Evolutionary conservation across 2,797 vertebrate genomes (phyloP), one percentile per base, ranked within the genome.

Genomic region (Petrocephalus schoutedeni): DNA sequence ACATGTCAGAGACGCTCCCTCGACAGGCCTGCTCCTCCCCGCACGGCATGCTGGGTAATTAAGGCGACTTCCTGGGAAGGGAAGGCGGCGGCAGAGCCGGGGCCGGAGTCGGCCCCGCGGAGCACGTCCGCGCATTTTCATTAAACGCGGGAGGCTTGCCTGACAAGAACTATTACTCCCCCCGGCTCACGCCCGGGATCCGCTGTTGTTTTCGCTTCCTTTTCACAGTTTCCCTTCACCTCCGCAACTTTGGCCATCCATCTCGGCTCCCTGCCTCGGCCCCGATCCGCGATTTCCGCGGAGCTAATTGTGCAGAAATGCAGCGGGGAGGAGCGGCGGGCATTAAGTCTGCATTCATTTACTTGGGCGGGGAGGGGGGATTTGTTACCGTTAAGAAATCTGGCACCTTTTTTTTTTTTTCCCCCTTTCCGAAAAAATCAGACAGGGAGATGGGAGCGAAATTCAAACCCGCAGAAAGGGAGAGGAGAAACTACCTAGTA

Each of bases 291-390:
- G 90, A 90, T 91, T 92, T 93, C 91, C 90, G 89, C 90, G 91
- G 90, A 92, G 92, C 92, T 94, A 94, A 94, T 93, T 93, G 92
- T 93, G 92, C 92, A 94, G 91, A 92, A 92, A 92, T 90, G 57
- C 89, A 89, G 93, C 90, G 89, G 92, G 93, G 90, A 88, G 89
- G 90, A 90, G 89, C 87, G 36, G 61, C 85, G 23, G 23, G 59
- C 87, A 89, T 89, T 89, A 90, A 84, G 89, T 87, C 87, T 28
- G 82, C 45, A 58, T 90, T 90, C 71, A 88, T 88, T 88, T 88
- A 89, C 87, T 49, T 19, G 90, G 41, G 36, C 32, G 5, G 36
- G 74, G 36, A 12, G 56, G 90, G 89, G 87, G 86, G 2, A 0
- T 89, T 77, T 89, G 91, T 88, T 89, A 87, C 64, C 19, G 89